A percentile compares a stretch with the other conserved stretches of the same genome.
phyloP scores from a whole-genome alignment of 2,797 vertebrate genomes.

The Australoheros facetus region DNA sequence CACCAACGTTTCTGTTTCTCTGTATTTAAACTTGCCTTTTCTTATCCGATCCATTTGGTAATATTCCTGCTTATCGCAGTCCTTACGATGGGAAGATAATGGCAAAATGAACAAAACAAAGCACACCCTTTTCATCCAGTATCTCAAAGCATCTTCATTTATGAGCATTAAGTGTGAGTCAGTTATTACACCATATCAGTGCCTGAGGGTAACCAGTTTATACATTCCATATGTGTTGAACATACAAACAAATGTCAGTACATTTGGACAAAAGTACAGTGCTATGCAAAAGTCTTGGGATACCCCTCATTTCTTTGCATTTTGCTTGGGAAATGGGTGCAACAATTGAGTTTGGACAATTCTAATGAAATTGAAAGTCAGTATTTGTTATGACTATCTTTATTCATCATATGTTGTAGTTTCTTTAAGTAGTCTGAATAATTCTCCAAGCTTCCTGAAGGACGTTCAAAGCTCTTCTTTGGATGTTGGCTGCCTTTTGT shows the following conservation, averaged over 20 bases:
- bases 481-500: not conserved
- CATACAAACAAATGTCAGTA: not conserved
- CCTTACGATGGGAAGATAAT: slow-evolving; percentile 30
- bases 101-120: slow-evolving; percentile 16
- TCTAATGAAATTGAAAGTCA: not conserved
- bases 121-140: not conserved
- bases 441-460: too few species aligned
- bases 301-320: not conserved
- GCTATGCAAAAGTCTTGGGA: not conserved
- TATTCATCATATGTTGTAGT: not conserved
- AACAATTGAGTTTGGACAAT: not conserved
- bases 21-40: slow-evolving; percentile 45
- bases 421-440: too few species aligned
- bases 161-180: not conserved
- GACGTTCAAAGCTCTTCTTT: too few species aligned
- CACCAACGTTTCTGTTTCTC: slow-evolving; percentile 37
- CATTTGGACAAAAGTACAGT: not conserved
- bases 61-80: slow-evolving; percentile 30
- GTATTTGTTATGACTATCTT: not conserved
- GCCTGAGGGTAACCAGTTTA: not conserved
- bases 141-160: slow-evolving; percentile 7
- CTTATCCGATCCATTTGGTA: slow-evolving; percentile 44
- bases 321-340: not conserved
- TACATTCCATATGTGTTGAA: not conserved
- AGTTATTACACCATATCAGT: not conserved